Percentiles rank a stretch among this genome's conserved stretches.
phyloP scores from a whole-genome alignment of 2,888 invertebrate species.

The Ganaspis brasiliensis region DNA sequence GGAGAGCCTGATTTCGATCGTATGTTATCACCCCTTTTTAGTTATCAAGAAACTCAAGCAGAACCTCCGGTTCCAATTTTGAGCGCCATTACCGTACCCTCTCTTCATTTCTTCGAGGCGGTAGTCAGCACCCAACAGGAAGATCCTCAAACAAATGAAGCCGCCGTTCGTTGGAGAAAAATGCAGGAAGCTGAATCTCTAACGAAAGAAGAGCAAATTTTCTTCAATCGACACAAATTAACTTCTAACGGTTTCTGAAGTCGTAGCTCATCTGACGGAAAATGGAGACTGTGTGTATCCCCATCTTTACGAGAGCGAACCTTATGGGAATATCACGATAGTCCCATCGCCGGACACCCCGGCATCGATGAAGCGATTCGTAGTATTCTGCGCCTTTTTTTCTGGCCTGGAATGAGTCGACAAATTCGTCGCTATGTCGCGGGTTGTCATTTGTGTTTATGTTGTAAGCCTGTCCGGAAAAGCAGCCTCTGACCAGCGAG shows the following conservation, averaged over 20 bases:
- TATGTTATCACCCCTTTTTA: background rate
- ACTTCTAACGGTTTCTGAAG: background rate
- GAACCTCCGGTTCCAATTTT: background rate
- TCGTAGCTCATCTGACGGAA: background rate
- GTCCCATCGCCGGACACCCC: background rate
- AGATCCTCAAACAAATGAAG: background rate
- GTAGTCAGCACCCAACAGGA: background rate
- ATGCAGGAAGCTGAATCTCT: background rate
- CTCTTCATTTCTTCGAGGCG: background rate
- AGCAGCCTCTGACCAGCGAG: too few species aligned
- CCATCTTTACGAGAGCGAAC: background rate
- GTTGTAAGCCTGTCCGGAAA: background rate
- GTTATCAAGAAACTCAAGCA: background rate
- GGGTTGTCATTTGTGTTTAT: background rate
- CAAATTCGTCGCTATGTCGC: background rate
- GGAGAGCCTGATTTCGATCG: background rate
- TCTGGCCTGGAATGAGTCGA: slow-evolving; percentile 8
- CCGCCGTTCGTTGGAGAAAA: background rate
- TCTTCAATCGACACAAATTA: background rate
- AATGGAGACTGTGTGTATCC: background rate
- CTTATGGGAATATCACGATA: background rate
- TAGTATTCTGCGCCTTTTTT: background rate
- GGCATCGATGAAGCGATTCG: slow-evolving; percentile 27
- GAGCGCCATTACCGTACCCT: background rate
- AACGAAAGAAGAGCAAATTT: background rate